A percentile compares a stretch with the other conserved stretches of the same genome.
Conservation (phyloP, 2,113 vertebrate genomes). For the Heterocephalus glaber region DNA sequence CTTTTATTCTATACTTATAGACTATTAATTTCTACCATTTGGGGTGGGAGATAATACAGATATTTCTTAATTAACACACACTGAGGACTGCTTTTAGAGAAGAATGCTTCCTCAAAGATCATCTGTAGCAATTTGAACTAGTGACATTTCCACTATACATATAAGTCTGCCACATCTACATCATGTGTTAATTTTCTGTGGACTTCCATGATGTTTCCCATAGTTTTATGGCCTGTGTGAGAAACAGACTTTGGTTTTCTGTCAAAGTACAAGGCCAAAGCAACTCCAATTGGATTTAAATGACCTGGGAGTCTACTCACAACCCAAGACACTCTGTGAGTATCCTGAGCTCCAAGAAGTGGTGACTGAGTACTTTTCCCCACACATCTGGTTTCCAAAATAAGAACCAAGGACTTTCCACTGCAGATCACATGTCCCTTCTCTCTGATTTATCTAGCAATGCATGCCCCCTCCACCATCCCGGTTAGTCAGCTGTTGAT, state of each 20-base stretch:
- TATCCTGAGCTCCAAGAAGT: neutral
- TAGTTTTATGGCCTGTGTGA: neutral
- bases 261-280: neutral
- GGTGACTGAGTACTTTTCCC: neutral
- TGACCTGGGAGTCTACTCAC: neutral
- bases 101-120: neutral
- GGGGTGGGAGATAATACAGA: too few relatives aligned
- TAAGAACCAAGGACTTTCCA: neutral
- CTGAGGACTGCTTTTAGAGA: neutral
- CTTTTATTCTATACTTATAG: neutral
- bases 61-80: neutral
- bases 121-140: neutral
- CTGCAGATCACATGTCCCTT: accelerated
- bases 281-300: too few relatives aligned
- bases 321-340: neutral
- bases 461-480: neutral
- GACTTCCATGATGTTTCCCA: neutral
- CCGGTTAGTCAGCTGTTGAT: neutral
- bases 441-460: neutral
- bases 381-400: neutral
- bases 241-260: neutral
- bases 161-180: neutral
- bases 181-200: neutral
- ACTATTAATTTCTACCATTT: neutral
- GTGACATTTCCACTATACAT: neutral